Evolutionary conservation across 30 jellyfish, hydroid and myxozoan genomes (phyloP).

Genomic region (Clytia hemisphaerica): DNA sequence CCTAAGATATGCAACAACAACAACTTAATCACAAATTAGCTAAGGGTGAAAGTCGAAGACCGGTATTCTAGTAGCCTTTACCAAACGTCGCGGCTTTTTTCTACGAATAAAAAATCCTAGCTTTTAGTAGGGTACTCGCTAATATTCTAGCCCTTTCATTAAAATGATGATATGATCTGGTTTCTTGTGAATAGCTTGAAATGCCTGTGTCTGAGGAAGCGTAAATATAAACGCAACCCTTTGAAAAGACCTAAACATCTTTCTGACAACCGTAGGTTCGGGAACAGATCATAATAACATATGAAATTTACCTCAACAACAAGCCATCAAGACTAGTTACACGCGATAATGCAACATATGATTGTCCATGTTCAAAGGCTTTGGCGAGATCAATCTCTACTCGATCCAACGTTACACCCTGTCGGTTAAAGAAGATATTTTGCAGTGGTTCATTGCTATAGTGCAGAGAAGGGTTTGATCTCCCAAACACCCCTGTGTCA

Average conservation of each 20-base stretch:
- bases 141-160: no score
- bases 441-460: no score
- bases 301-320: constrained; percentile 14
- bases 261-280: no score
- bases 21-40: neutral
- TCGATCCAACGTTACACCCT: constrained; percentile 75
- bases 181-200: constrained; percentile 10
- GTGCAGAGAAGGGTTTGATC: no score
- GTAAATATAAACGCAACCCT: no score
- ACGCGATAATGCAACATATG: constrained; percentile 69
- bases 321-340: constrained; percentile 57
- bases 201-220: no score
- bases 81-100: no score
- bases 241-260: no score
- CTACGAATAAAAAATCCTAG: no score
- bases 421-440: neutral
- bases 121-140: no score
- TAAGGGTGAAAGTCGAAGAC: neutral
- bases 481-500: no score
- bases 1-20: neutral
- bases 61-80: neutral
- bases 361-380: constrained; percentile 74
- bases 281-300: neutral
- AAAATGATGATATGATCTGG: constrained; percentile 17
- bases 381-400: constrained; percentile 42